Evolutionary conservation across 1,140 invertebrate genomes (phyloP).

Genomic region (Patella vulgata): DNA sequence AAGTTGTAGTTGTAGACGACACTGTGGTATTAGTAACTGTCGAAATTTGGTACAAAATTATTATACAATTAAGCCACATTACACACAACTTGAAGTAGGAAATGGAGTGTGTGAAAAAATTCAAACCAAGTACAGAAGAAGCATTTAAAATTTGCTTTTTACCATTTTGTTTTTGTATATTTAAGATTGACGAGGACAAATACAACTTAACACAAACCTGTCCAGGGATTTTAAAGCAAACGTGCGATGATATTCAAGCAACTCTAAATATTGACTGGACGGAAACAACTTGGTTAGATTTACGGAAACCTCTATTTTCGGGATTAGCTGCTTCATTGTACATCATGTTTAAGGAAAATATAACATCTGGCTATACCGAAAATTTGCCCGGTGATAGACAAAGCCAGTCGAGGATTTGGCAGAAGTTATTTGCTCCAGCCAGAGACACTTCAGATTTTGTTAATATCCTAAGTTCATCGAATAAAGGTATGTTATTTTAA

Average conservation of each 20-base stretch:
- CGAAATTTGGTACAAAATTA: no score
- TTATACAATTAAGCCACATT: no score
- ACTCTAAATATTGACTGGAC: slow-evolving; percentile 43
- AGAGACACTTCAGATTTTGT: not conserved
- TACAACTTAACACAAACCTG: slow-evolving; percentile 8
- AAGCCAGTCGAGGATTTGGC: not conserved
- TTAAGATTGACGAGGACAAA: slow-evolving; percentile 14
- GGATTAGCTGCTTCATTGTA: slow-evolving; percentile 45
- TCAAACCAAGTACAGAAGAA: no score
- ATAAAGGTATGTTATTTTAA: no score
- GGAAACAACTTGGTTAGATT: slow-evolving; percentile 33
- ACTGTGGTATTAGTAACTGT: no score
- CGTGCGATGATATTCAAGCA: slow-evolving; percentile 8
- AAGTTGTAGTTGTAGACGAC: no score
- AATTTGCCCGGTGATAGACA: not conserved
- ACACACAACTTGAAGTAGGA: no score
- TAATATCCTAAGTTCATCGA: no score
- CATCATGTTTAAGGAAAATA: slow-evolving; percentile 14
- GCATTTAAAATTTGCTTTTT: no score
- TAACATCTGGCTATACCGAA: slow-evolving; percentile 1
- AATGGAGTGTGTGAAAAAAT: no score
- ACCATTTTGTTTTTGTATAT: no score
- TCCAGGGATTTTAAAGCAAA: not conserved
- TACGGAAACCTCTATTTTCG: slow-evolving; percentile 45
- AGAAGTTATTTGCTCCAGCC: not conserved